These are phyloP conservation scores for Limnephilus lunatus DNA, from an alignment of 2,888 invertebrate genomes.

Conservation along the genomic window DNA sequence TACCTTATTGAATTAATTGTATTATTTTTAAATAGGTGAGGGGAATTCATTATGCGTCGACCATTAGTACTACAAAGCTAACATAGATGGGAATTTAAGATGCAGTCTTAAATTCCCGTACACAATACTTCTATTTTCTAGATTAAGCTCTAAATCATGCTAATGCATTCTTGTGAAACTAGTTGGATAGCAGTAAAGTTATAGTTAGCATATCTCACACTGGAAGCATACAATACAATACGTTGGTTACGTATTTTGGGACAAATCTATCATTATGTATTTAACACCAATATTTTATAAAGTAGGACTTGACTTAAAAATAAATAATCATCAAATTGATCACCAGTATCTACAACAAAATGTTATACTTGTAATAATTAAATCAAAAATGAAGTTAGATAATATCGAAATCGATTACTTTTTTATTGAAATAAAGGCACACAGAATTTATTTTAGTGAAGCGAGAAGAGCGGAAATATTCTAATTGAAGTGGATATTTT, in stretches of 20 bases:
- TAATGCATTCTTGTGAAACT: constrained; percentile 55
- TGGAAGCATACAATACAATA: constrained; percentile 20
- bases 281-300: constrained; percentile 3
- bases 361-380: not conserved
- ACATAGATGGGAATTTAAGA: constrained; percentile 56
- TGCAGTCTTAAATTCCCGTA: constrained; percentile 50
- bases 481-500: not conserved
- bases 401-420: not conserved
- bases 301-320: not conserved
- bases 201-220: constrained; percentile 8
- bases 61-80: constrained; percentile 63
- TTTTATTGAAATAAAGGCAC: not conserved
- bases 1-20: constrained; percentile 3
- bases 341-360: not conserved
- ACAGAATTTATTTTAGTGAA: not conserved
- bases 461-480: not conserved
- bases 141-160: constrained; percentile 61
- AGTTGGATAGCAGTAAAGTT: constrained; percentile 16
- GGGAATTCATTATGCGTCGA: constrained; percentile 50
- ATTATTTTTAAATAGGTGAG: constrained; percentile 5
- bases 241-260: not conserved
- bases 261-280: not conserved
- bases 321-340: not conserved
- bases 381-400: not conserved
- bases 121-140: constrained; percentile 61